Evolutionary conservation across 2,113 vertebrate species (phyloP).

Genomic region (Pachyramphus minor): DNA sequence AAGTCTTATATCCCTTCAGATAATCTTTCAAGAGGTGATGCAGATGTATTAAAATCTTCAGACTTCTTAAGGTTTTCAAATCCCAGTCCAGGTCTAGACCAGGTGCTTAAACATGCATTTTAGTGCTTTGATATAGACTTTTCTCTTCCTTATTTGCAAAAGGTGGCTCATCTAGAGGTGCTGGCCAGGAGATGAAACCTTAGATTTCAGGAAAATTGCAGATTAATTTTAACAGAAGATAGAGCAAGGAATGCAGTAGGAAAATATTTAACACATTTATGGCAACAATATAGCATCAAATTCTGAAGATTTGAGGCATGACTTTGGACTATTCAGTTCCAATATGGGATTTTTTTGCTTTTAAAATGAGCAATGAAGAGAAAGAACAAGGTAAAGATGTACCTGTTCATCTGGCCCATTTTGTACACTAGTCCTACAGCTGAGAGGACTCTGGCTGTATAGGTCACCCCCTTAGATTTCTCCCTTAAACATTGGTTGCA

Average conservation of each 20-base stretch:
- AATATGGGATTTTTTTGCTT: accelerated
- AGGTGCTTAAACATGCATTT: not conserved
- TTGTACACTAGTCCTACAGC: not conserved
- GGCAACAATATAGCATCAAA: not conserved
- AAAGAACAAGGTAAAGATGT: not conserved
- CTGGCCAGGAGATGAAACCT: not conserved
- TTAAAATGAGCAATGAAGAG: not conserved
- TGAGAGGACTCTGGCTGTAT: not conserved
- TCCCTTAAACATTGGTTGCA: not conserved
- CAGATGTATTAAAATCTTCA: not conserved
- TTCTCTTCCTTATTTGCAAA: not conserved
- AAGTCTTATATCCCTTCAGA: not conserved
- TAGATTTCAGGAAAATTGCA: not conserved
- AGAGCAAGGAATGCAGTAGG: not conserved
- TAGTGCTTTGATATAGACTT: not conserved
- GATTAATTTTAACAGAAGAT: not conserved
- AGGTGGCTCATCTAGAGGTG: not conserved
- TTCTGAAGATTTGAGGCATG: not conserved
- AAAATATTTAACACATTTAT: not conserved
- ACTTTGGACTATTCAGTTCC: not conserved
- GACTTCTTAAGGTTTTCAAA: not conserved
- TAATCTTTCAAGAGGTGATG: not conserved
- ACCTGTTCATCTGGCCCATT: not conserved
- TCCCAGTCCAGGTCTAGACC: not conserved
- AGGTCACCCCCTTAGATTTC: not conserved